Base-by-base conservation (phyloP, 2,797 vertebrate species). In the Anas bahamensis region DNA sequence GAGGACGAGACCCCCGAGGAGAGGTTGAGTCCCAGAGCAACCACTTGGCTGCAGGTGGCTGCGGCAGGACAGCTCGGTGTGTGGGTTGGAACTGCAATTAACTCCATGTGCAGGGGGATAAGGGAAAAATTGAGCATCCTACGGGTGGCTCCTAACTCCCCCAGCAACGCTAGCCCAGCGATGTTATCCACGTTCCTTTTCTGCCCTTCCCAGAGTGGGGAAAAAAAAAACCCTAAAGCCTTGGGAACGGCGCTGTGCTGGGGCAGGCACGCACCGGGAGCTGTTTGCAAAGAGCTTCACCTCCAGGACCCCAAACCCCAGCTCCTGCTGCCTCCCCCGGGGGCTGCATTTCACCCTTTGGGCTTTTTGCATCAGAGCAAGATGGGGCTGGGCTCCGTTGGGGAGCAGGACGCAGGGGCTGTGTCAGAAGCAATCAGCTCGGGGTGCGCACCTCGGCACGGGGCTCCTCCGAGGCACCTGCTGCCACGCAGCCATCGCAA, bases 1-100 rank as follows among this genome's bases (percentile, higher is more conserved):
- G 71, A 95, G 52, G 93, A 73, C 1, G 0, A 86, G 89, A 72
- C 85, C 88, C 89, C 89, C 86, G 83, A 81, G 89, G 87, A 89
- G 85, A 92, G 85, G 63, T 93, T 81, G 53, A 92, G 78, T 75
- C 91, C 91, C 16, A 6, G 83, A 93, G 95, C 85, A 89, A 81
- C 82, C 82, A 26, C 78, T 90, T 73, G 50, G 72, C 85, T 4
- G 1, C 63, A 84, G 90, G 88, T 73, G 50, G 72, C 85, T 4
- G 1, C 63, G 87, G 90, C 90, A 90, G 95, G 96, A 81, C 85
- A 89, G 89, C 82, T 92, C 93, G 91, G 83, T 69, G 90, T 83
- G 89, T 72, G 87, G 81, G 73, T 70, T 72, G 94, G 89, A 94
- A 96, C 93, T 56, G 83, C 96, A 93, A 94, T 96, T 94, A 92